Percentiles rank a stretch among this genome's conserved stretches.
phyloP scores from a whole-genome alignment of 2,113 vertebrate genomes.

The Hippolais icterina region DNA sequence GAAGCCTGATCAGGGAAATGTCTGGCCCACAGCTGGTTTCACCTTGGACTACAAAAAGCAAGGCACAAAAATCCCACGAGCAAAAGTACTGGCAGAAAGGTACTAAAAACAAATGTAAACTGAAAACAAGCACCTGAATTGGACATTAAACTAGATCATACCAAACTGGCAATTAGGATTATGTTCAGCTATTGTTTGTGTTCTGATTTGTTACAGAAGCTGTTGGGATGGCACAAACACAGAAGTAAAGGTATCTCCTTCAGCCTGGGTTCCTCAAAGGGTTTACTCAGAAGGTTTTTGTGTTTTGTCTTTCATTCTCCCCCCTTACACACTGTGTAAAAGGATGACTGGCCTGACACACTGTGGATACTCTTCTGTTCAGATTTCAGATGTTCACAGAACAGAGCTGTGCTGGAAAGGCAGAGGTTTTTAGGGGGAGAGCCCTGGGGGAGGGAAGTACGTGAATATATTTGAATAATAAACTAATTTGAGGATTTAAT shows the following conservation, averaged over 20 bases:
- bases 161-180: not conserved
- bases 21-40: not conserved
- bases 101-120: not conserved
- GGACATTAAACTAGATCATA: not conserved
- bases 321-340: not conserved
- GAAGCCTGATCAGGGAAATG: not conserved
- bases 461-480: slow-evolving; percentile 65
- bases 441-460: not conserved
- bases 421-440: not conserved
- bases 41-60: not conserved
- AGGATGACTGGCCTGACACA: not conserved
- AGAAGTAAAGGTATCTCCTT: not conserved
- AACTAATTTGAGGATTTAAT: slow-evolving; percentile 39
- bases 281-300: not conserved
- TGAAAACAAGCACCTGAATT: not conserved
- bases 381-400: not conserved
- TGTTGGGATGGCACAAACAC: not conserved
- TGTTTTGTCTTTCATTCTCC: not conserved
- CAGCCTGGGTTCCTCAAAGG: not conserved
- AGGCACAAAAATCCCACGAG: not conserved
- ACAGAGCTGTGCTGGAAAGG: not conserved
- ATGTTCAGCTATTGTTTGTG: not conserved
- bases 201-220: not conserved
- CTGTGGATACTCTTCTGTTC: not conserved
- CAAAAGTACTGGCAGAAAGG: not conserved